These are phyloP conservation scores for Eciton burchellii DNA, from an alignment of 1,140 invertebrate species.

Conservation along the genomic window DNA sequence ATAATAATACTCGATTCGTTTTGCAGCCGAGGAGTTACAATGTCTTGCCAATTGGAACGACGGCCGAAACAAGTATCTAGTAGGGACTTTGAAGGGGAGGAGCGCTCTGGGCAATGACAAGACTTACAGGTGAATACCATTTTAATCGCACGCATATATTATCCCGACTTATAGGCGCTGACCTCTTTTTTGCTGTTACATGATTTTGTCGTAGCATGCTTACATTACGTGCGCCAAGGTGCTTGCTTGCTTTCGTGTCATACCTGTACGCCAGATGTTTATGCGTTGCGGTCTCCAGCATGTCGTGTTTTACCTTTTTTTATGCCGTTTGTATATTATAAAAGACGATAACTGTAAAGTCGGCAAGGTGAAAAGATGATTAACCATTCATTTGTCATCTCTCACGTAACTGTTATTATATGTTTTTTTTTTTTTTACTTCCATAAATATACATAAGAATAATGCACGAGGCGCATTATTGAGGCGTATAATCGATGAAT, in stretches of 20 bases:
- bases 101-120: conserved; percentile 85
- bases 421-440: neutral
- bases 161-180: neutral
- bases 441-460: neutral
- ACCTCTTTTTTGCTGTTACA: neutral
- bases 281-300: conserved; percentile 12
- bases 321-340: neutral
- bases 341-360: neutral
- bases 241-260: neutral
- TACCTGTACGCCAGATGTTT: conserved; percentile 34
- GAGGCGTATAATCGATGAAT: neutral
- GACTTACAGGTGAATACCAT: conserved; percentile 84
- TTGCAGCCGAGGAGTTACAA: conserved; percentile 88
- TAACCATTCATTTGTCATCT: conserved; percentile 50
- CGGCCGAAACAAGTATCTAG: conserved; percentile 87
- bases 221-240: neutral
- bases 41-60: conserved; percentile 90
- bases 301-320: conserved; percentile 7
- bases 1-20: conserved; percentile 73
- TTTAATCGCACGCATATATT: conserved; percentile 4
- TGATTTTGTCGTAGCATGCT: conserved; percentile 22
- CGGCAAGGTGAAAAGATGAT: conserved; percentile 42
- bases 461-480: neutral
- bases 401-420: conserved; percentile 7
- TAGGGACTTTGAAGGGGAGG: conserved; percentile 86